Evolutionary conservation across 2,797 vertebrate genomes (phyloP).

Genomic region (Lepidocolaptes lacrymiger): DNA sequence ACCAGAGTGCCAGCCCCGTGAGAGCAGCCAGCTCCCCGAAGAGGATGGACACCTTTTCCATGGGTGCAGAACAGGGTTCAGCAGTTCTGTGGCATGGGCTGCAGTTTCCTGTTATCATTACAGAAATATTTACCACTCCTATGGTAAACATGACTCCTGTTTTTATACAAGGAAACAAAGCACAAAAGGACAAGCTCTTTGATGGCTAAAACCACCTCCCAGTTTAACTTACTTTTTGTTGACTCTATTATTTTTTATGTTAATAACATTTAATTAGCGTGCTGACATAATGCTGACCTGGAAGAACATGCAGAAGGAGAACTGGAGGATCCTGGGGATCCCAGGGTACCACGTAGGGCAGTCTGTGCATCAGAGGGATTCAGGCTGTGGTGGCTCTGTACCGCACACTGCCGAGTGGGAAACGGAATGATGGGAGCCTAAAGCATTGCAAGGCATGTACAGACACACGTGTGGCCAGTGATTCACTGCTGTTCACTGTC

Average conservation of each 20-base stretch:
- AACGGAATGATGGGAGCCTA: background rate
- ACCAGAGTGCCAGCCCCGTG: background rate
- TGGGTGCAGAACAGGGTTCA: background rate
- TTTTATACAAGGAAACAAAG: background rate
- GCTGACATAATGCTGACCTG: background rate
- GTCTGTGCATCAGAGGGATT: background rate
- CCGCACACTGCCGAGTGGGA: background rate
- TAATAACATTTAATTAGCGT: background rate
- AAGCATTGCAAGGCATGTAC: background rate
- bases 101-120: background rate
- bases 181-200: background rate
- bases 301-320: background rate
- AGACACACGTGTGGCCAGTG: background rate
- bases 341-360: background rate
- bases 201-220: background rate
- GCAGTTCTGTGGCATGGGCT: background rate
- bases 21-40: background rate
- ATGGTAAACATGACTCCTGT: background rate
- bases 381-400: background rate
- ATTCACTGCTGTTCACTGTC: background rate
- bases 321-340: background rate
- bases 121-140: background rate
- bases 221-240: background rate
- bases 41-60: background rate
- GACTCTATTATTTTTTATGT: background rate